These are phyloP conservation scores for Lydus trimaculatus DNA, from an alignment of 2,888 invertebrate genomes.

Conservation along the genomic window DNA sequence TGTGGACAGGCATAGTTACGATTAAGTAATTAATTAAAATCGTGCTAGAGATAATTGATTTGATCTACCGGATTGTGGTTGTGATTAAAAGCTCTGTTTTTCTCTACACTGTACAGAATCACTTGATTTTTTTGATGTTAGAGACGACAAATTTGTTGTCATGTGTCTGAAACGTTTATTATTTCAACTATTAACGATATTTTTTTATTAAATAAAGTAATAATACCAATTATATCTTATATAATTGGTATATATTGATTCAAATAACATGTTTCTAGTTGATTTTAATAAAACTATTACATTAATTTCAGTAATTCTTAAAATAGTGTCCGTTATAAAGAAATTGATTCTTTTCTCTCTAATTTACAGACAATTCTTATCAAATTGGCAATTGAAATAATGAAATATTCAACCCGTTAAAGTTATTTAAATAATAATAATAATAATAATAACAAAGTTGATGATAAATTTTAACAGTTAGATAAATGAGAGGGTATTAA, in stretches of 20 bases:
- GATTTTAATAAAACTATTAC: not conserved
- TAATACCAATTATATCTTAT: not conserved
- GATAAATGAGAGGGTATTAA: not conserved
- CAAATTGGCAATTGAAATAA: no score
- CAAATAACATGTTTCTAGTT: not conserved
- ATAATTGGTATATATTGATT: not conserved
- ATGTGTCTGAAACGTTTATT: no score
- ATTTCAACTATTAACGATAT: no score
- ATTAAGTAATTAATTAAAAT: conserved; percentile 26
- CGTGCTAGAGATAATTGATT: conserved; percentile 23
- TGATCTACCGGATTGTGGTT: not conserved
- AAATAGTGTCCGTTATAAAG: not conserved
- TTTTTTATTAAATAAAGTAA: not conserved
- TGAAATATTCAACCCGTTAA: no score
- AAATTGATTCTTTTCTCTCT: not conserved
- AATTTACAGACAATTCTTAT: no score
- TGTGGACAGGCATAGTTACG: conserved; percentile 16
- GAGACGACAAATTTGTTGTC: no score
- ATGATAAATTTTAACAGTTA: not conserved
- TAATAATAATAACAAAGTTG: no score
- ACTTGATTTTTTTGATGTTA: no score
- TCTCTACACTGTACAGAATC: no score
- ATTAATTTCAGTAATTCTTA: not conserved
- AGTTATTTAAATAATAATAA: no score
- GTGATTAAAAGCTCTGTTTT: not conserved